A percentile compares a stretch with the other conserved stretches of the same genome.
phyloP scores from a whole-genome alignment of 2,888 invertebrate genomes.

The Platycnemis pennipes region DNA sequence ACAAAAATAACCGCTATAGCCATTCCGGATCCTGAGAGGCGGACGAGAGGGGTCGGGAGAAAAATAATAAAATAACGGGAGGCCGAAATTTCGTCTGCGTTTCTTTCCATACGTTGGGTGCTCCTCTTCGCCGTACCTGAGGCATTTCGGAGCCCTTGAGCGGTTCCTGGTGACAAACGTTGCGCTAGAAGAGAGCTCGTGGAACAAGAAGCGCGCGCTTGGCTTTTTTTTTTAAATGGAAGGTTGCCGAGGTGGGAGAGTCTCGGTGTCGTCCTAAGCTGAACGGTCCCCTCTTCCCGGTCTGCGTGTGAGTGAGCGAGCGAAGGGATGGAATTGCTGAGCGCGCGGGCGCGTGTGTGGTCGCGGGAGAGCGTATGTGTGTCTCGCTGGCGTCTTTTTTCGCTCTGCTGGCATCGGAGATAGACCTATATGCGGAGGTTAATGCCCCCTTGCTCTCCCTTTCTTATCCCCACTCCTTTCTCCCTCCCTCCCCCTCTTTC shows the following conservation, averaged over 20 bases:
- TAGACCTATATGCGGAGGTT: constrained; percentile 66
- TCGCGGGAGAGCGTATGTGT: not conserved
- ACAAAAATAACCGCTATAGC: constrained; percentile 55
- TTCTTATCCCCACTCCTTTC: constrained; percentile 29
- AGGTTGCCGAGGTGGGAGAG: not conserved
- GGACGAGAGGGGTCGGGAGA: not conserved
- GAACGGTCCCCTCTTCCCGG: not conserved
- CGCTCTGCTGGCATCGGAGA: constrained; percentile 40
- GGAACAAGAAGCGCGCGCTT: too few relatives aligned
- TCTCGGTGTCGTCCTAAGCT: not conserved
- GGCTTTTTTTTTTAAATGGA: not conserved
- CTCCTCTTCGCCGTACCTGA: not conserved
- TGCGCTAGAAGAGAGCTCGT: not conserved
- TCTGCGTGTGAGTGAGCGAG: not conserved
- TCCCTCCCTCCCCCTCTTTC: not conserved
- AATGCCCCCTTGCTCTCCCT: constrained; percentile 58
- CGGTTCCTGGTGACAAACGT: not conserved
- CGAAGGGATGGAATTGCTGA: not conserved
- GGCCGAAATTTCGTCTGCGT: not conserved
- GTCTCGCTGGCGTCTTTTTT: constrained; percentile 47
- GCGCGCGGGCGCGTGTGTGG: not conserved
- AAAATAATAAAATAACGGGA: constrained; percentile 13
- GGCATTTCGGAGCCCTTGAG: not conserved
- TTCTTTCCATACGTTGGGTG: not conserved
- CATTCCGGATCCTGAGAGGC: not conserved